phyloP scores from a whole-genome alignment of 2,888 invertebrate species.

The Acleris laterana region DNA sequence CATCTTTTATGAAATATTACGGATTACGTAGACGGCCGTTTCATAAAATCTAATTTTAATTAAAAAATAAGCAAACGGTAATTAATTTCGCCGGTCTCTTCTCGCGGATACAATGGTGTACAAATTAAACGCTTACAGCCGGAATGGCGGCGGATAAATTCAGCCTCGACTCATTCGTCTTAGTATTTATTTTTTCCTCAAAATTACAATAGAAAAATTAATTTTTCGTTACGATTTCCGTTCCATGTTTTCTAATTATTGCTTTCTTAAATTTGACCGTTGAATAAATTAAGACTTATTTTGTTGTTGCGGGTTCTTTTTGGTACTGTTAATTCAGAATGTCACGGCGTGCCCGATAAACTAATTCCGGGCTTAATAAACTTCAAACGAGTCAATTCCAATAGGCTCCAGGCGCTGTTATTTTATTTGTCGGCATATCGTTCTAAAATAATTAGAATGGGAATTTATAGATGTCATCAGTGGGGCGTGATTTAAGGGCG shows the following conservation, averaged over 20 bases:
- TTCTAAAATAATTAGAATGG: conserved; percentile 74
- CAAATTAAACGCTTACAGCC: conserved; percentile 66
- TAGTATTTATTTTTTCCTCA: conserved; percentile 59
- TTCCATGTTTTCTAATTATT: conserved; percentile 47
- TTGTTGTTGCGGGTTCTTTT: conserved; percentile 13
- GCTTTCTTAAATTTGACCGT: conserved; percentile 43
- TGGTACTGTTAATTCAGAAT: conserved; percentile 51
- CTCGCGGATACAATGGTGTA: conserved; percentile 66
- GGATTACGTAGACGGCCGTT: conserved; percentile 72
- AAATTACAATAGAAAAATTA: conserved; percentile 55
- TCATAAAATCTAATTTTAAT: conserved; percentile 79
- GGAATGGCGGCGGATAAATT: conserved; percentile 57
- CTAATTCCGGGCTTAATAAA: conserved; percentile 66
- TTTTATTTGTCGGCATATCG: conserved; percentile 75
- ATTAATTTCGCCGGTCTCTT: conserved; percentile 70
- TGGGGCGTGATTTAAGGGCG: conserved; percentile 64
- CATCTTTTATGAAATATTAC: conserved; percentile 81
- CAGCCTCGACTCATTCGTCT: conserved; percentile 51
- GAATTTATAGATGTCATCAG: conserved; percentile 79
- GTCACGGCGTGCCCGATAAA: conserved; percentile 56
- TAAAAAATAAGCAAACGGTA: conserved; percentile 78
- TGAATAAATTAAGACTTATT: conserved; percentile 42
- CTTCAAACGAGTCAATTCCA: conserved; percentile 68
- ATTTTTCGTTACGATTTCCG: conserved; percentile 47
- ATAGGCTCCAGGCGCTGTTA: conserved; percentile 63